Evolutionary conservation across 2,888 invertebrate species (phyloP), one percentile per base, ranked within the genome.

Genomic region (Mythimna pallens): DNA sequence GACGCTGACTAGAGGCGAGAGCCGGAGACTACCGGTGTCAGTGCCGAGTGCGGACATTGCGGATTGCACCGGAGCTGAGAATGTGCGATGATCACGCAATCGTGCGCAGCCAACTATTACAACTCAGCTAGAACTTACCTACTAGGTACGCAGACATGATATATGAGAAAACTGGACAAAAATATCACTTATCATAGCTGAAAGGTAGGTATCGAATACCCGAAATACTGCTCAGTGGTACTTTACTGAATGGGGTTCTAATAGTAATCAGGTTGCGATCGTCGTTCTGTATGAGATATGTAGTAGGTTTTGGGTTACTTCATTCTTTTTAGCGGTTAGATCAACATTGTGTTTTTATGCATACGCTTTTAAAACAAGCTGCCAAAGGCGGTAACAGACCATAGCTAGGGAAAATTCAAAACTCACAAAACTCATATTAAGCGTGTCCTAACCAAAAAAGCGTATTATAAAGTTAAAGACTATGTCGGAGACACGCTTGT

Each of bases 81-180:
- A 72, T 76, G 79, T 76, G 63, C 63, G 36, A 52, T 47, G 36
- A 40, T 59, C 73, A 72, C 79, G 73, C 76, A 59, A 69, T 78
- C 57, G 40, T 58, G 40, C 20, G 40, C 77, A 68, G 25, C n/a
- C 50, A 62, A 12, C 50, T 63, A 70, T 36, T 47, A 70, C 43
- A 22, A 34, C 1, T 30, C 57, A 40, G 36, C 20, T 47, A 7
- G n/a, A 55, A 59, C 12, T 25, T 50, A 59, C 12, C n/a, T 50
- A 55, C 55, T 59, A 22, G n/a, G 12, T 59, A n/a, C 14, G 40
- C 40, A 30, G 17, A 47, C 47, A 20, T 52, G 36, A 0, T 12
- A 12, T 8, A 22, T 47, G 76, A 5, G 36, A 40, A 55, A 14
- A 55, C 76, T 76, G 20, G 36, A 50, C 55, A 65, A 47, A 10